Base-by-base conservation (phyloP, 2,888 invertebrate species). In the Machimus atricapillus region DNA sequence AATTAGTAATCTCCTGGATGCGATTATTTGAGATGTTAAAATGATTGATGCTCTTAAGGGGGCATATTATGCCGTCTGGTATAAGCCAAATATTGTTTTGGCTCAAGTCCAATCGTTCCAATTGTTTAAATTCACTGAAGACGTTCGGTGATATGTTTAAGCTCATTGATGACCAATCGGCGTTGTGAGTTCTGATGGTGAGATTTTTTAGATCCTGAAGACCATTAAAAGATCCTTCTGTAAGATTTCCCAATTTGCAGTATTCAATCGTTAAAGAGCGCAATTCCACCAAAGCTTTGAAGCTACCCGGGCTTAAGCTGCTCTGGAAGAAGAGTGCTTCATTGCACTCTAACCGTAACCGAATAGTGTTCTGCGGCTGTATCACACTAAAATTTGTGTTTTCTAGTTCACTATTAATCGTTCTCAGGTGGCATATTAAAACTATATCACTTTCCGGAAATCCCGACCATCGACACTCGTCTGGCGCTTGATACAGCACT, bases 81-180 rank as follows among this genome's bases (percentile, higher is more conserved):
- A 97, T 96, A 86, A 96, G 95, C 96, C 97, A 97, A 91, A 97
- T 97, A 92, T 97, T 97, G 92, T 97, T 97, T 91, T 95, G 95
- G 91, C 97, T 97, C 89, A 98, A 93, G 92, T 98, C 97, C 90
- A 97, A 93, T 89, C 96, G 95, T 92, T 97, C 97, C 90, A 97
- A 94, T 92, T 97, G 96, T 86, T 96, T 94, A 89, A 97, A 96
- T 90, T 95, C 94, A 95, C 88, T 95, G 92, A 97, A 97, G 90
- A 96, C 96, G 90, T 96, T 96, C 87, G 95, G 94, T 89, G 96
- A 95, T 91, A 97, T 94, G 92, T 97, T 97, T 92, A 98, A 93
- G 90, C 96, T 96, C 94, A 97, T 96, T 83, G 96, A 96, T 37
- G 96, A 96, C 96, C 97, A 97, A 91, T 96, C 96, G 73, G 96